phyloP scores from a whole-genome alignment of 2,797 vertebrate species.

The Ispidina lecontei region DNA sequence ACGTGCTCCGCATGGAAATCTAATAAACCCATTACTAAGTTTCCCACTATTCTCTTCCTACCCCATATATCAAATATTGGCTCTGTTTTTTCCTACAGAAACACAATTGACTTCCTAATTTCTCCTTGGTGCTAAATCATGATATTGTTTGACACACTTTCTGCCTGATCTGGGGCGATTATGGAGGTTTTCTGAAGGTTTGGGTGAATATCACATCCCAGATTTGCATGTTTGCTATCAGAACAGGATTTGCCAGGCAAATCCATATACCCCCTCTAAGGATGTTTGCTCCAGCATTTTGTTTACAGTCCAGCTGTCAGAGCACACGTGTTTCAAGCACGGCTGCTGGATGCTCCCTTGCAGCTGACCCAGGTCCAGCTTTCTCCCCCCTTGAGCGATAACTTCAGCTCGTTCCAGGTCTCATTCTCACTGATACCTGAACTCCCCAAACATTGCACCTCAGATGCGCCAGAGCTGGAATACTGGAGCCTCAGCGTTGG shows the following conservation, averaged over 20 bases:
- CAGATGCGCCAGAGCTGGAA: background rate
- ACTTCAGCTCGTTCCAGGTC: background rate
- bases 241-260: background rate
- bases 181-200: background rate
- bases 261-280: fast-evolving
- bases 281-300: background rate
- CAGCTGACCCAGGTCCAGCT: background rate
- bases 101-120: background rate
- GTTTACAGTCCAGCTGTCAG: background rate
- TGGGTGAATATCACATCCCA: background rate
- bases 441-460: background rate
- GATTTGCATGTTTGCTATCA: background rate
- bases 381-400: fast-evolving
- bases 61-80: background rate
- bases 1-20: background rate
- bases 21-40: background rate
- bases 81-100: background rate
- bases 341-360: background rate
- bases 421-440: fast-evolving
- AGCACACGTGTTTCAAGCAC: fast-evolving
- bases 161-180: background rate
- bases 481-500: background rate
- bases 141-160: background rate
- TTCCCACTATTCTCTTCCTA: constrained; percentile 40
- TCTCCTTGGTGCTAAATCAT: background rate